Evolutionary conservation across 2,113 vertebrate species (phyloP).

Genomic region (Bos taurus): DNA sequence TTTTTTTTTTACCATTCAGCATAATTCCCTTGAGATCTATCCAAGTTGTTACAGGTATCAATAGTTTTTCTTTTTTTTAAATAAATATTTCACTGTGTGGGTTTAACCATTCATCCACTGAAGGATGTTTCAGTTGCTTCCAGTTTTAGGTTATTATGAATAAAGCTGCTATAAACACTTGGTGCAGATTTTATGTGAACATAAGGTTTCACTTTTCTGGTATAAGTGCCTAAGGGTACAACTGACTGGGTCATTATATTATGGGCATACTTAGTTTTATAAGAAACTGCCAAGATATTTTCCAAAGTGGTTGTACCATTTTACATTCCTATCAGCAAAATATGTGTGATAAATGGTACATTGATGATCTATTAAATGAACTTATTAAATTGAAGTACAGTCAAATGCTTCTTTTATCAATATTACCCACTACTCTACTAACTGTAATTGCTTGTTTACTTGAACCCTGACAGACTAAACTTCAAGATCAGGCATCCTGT

Average conservation of each 20-base stretch:
- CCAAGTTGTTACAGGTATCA: neutral
- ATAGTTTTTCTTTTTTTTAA: neutral
- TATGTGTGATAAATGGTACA: neutral
- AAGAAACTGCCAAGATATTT: constrained; percentile 5
- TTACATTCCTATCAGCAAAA: neutral
- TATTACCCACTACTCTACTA: neutral
- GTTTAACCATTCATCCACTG: neutral
- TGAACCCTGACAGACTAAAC: neutral
- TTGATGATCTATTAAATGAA: constrained; percentile 15
- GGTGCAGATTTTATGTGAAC: neutral
- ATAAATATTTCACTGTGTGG: neutral
- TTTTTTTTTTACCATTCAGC: no score
- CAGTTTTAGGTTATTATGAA: neutral
- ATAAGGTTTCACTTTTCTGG: constrained; percentile 9
- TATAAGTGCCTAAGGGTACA: neutral
- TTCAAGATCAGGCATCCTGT: neutral
- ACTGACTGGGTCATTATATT: neutral
- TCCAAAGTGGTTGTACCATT: neutral
- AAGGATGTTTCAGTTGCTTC: neutral
- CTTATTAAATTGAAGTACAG: neutral
- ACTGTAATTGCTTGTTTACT: neutral
- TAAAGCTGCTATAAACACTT: constrained; percentile 3
- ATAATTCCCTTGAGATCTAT: neutral
- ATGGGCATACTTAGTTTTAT: neutral
- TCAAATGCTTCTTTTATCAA: neutral